Percentiles rank a stretch among this genome's conserved stretches.
These are phyloP conservation scores for Lontra canadensis DNA, from an alignment of 2,113 vertebrate species.

Conservation along the genomic window DNA sequence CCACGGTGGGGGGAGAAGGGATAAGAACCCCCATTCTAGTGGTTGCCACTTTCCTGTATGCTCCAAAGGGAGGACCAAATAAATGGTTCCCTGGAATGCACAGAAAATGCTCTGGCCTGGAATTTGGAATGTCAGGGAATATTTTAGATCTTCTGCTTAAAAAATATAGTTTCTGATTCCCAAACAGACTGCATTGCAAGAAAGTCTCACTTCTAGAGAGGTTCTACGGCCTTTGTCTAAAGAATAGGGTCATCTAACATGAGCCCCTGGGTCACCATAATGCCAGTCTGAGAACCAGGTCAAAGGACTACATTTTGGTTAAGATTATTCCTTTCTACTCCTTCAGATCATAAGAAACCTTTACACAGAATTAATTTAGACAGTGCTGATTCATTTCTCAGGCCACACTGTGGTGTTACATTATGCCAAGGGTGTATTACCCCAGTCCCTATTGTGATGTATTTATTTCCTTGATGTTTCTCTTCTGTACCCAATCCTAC, in stretches of 20 bases:
- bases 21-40: neutral
- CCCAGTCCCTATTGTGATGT: neutral
- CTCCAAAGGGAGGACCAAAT: neutral
- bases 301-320: neutral
- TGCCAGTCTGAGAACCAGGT: neutral
- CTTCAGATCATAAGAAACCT: neutral
- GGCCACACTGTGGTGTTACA: neutral
- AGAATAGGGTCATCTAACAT: neutral
- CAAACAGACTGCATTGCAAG: neutral
- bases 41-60: neutral
- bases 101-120: neutral
- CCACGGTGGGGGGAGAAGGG: fast-evolving
- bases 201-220: neutral
- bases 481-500: slow-evolving; percentile 44
- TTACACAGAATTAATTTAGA: neutral
- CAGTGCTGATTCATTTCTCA: neutral
- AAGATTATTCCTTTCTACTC: neutral
- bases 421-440: neutral
- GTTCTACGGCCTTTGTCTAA: neutral
- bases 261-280: neutral
- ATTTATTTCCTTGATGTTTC: slow-evolving; percentile 52
- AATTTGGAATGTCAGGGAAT: neutral
- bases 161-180: neutral
- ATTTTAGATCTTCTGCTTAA: neutral
- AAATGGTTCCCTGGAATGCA: fast-evolving